These are phyloP conservation scores for Lacerta viridis DNA, from an alignment of 2,797 vertebrate genomes.

Conservation along the genomic window DNA sequence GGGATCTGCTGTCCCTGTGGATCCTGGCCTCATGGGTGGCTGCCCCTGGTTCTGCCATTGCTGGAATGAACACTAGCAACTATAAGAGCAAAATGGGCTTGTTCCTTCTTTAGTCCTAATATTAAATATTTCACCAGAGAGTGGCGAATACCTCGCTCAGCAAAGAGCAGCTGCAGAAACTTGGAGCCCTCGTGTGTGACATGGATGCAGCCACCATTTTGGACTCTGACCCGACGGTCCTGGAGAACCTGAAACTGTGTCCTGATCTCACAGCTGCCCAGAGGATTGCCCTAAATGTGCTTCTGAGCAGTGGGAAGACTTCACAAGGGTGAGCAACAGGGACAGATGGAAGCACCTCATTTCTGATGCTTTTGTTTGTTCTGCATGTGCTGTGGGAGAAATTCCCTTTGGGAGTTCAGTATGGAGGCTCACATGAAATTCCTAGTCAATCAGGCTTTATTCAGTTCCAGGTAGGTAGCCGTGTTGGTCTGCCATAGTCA, in stretches of 20 bases:
- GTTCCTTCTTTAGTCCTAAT: background rate
- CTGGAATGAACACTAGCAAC: background rate
- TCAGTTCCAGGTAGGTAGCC: too few relatives aligned
- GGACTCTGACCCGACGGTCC: background rate
- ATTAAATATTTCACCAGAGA: slow-evolving; percentile 44
- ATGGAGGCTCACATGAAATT: too few relatives aligned
- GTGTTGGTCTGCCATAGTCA: too few relatives aligned
- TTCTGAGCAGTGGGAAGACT: slow-evolving; percentile 60
- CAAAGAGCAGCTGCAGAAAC: slow-evolving; percentile 59
- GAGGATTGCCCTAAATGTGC: slow-evolving; percentile 21
- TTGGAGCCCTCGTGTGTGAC: slow-evolving; percentile 69
- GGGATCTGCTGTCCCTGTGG: too few relatives aligned
- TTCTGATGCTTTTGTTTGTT: too few relatives aligned
- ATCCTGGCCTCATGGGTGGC: too few relatives aligned
- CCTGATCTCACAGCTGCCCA: slow-evolving; percentile 46
- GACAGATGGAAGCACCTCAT: too few relatives aligned
- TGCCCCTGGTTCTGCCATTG: too few relatives aligned
- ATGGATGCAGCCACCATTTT: slow-evolving; percentile 59
- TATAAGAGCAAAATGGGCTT: background rate
- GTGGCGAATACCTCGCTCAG: slow-evolving; percentile 32
- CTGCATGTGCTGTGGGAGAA: too few relatives aligned
- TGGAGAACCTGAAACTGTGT: slow-evolving; percentile 75
- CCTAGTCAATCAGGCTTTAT: too few relatives aligned
- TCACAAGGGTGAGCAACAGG: slow-evolving; percentile 50
- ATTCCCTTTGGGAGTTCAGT: too few relatives aligned